Conservation (phyloP, 2,797 vertebrate genomes). For the Rhynchotus rufescens region DNA sequence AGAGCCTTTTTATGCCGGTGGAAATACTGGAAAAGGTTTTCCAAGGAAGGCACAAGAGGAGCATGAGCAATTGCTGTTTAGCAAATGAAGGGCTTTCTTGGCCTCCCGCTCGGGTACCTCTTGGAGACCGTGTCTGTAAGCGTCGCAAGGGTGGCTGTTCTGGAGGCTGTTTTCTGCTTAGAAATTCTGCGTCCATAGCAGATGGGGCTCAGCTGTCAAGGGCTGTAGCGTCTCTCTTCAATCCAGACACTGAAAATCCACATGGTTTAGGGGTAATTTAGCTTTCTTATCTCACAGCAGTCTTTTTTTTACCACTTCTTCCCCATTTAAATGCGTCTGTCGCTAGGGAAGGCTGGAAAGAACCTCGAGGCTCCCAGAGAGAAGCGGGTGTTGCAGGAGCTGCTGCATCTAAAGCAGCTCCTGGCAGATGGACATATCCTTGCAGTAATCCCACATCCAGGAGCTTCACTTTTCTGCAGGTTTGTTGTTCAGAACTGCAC, state of each 20-base stretch:
- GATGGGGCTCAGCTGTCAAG: background rate
- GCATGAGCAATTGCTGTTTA: background rate
- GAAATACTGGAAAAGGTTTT: background rate
- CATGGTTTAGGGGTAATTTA: background rate
- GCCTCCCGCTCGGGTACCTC: background rate
- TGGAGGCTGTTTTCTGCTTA: background rate
- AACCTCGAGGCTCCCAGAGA: background rate
- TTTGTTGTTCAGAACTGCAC: background rate
- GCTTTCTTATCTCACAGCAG: background rate
- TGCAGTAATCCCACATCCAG: fast-evolving
- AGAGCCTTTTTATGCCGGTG: background rate
- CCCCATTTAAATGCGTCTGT: background rate
- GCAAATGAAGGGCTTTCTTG: background rate
- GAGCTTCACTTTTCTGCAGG: background rate
- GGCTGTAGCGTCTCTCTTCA: background rate
- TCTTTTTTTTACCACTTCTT: background rate
- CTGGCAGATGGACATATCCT: background rate
- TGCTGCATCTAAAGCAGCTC: background rate
- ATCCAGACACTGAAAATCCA: background rate
- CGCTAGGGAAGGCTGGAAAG: background rate
- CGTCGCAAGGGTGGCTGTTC: background rate
- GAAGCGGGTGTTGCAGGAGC: background rate
- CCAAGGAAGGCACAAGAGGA: background rate
- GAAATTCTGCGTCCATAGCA: background rate
- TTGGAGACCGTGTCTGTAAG: background rate